Base-by-base conservation (phyloP, 2,888 invertebrate genomes). In the Campopleginae sp. region DNA sequence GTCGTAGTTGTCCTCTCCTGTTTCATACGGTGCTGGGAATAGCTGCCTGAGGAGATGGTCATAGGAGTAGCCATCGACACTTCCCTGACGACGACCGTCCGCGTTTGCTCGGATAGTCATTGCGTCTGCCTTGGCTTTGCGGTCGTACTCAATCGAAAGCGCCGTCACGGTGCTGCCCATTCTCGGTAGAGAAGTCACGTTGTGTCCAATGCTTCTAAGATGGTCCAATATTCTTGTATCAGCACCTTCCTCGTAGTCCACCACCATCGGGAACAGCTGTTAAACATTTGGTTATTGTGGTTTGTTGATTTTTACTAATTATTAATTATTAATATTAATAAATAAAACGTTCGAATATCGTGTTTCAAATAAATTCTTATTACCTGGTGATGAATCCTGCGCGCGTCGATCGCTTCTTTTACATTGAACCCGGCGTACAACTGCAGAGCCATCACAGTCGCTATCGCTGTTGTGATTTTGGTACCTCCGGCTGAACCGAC, bases 391-490 rank as follows among this genome's bases (percentile, higher is more conserved):
- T 71, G 71, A 33, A 71, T 31, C 14, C 71, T 82, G 8, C 92
- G 48, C 92, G 95, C 94, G 88, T 96, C 95, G 76, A 98, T 95
- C 0, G 97, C 96, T 66, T 96, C 94, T 42, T 95, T 94, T 48
- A 98, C 94, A 8, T 95, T 94, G 58, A 95, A 94, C 12, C 95
- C 95, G 86, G 96, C 95, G 92, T 96, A 95, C 2, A 97, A 91
- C 87, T 96, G 95, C 81, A 96, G 95, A 71, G 97, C 94, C 38
- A 96, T 94, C 2, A 96, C 95, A 19, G 89, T 79, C 10, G 96
- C 96, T 1, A 97, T 95, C 85, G 97, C 96, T 0, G 98, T 97
- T 5, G 98, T 98, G 86, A 99, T 98, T 93, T 97, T 97, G 0
- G 97, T 96, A 44, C 98, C 98, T 4, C 98, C 98, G 1, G 98